Evolutionary conservation across 2,888 invertebrate species (phyloP), one percentile per base, ranked within the genome.

Genomic region (Chymomyza procnemis): DNA sequence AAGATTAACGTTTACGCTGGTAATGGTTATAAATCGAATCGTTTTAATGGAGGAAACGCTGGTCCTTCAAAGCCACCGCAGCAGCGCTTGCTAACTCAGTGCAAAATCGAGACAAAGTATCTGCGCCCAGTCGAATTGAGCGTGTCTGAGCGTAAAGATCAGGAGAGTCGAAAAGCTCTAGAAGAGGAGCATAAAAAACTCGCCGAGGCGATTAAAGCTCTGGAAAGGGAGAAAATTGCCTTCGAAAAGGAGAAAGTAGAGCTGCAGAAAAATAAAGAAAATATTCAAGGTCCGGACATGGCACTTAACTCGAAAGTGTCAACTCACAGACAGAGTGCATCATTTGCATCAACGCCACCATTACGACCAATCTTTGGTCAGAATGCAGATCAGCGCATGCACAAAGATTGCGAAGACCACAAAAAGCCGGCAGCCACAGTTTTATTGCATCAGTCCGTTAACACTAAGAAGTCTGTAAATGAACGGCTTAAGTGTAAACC

Each of bases 281-380:
- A 26, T 6, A 26, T 3, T 26, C 34, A 41, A 41, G 34, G 9
- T 1, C 6, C 34, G 2, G 48, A 1, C 48, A 50, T 22, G 48
- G 47, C 21, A 30, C 79, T 67, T 74, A 69, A 73, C n/a, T n/a
- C n/a, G n/a, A n/a, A n/a, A n/a, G n/a, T n/a, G n/a, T n/a, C n/a
- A n/a, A n/a, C 8, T 61, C 73, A 19, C 80, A 76, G 12, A 76
- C 80, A 50, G 70, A 70, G 18, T 22, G 71, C 26, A 75, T 75
- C 41, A 75, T 79, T 16, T 71, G 74, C 26, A 75, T 76, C 5
- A 30, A 82, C 80, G 22, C 70, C 71, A 0, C 69, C 76, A n/a
- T 52, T 84, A 30, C 81, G 81, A 41, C 70, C 81, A 21, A 81
- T 81, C 9, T 46, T 81, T 46, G 81, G 81, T 4, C 48, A 41